These are phyloP conservation scores for Smutsia temminckii DNA, from an alignment of 2,797 vertebrate genomes.

Conservation along the genomic window DNA sequence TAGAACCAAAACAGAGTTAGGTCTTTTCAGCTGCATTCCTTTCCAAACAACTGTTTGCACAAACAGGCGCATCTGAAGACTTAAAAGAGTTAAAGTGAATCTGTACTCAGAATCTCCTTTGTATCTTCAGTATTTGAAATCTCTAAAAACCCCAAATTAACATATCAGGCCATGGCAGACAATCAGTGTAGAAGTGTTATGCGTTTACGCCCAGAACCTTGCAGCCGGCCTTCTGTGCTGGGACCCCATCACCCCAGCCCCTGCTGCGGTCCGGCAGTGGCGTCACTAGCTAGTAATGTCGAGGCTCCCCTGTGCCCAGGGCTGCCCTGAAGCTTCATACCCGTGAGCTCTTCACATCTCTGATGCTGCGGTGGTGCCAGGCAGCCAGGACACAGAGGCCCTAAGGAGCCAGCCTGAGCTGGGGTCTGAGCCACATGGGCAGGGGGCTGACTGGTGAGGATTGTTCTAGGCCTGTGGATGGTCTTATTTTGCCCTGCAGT, in stretches of 20 bases:
- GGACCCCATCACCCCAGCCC: background rate
- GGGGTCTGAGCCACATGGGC: no score
- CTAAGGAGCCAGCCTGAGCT: background rate
- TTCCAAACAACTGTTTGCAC: background rate
- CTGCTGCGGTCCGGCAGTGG: background rate
- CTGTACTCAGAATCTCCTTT: background rate
- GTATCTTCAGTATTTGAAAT: background rate
- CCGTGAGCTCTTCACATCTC: background rate
- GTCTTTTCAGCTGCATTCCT: background rate
- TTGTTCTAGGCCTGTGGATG: no score
- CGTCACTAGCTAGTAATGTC: no score
- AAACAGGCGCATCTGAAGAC: no score
- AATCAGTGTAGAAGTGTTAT: rapidly evolving
- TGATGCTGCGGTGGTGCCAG: background rate
- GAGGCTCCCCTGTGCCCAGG: background rate
- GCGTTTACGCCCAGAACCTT: rapidly evolving
- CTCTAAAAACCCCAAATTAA: background rate
- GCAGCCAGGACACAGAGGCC: background rate
- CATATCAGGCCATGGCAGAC: rapidly evolving
- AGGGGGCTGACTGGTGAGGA: no score
- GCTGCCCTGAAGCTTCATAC: no score
- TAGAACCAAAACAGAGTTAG: rapidly evolving
- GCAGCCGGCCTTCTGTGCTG: rapidly evolving
- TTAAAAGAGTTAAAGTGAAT: background rate
- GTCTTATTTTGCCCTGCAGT: no score